Base-by-base conservation (phyloP, 1,140 invertebrate species). In the Lepidurus packardi region DNA sequence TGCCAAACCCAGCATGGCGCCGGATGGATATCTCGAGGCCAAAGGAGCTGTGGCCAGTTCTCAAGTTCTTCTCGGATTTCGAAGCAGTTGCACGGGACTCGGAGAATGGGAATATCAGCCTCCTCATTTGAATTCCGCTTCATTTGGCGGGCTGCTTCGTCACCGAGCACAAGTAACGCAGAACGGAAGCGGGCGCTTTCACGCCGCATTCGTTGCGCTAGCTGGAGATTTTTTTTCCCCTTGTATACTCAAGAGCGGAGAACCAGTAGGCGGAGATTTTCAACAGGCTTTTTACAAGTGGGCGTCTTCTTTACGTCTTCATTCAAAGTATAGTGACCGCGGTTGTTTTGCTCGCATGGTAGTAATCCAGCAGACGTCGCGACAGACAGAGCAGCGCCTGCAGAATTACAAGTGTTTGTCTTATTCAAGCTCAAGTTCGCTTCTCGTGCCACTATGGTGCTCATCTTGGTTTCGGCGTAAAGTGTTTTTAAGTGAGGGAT, bases 181-280 rank as follows among this genome's bases (percentile, higher is more conserved):
- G 34, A 65, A 65, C 53, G 53, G 53, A 65, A 65, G 53, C 53
- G 53, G 53, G 53, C 53, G 53, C 53, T 65, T 65, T 65, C 53
- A 65, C 53, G 53, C 53, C 53, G 53, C 53, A 65, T 65, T 65
- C 53, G 53, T 65, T 65, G 53, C 53, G 53, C 53, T 65, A 65
- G 53, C 53, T 65, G 53, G 53, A 65, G 53, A 65, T 65, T 65
- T 65, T 65, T 65, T 65, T 21, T 65, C 21, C 53, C 53, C 53
- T 47, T 47, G 53, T 21, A n/a, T 65, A 65, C 16, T 65, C 53
- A 13, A 13, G 21, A 65, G 53, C 53, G 6, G 53, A 65, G 8
- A 65, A 16, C 16, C 53, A 65, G 16, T 65, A 65, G 53, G 53
- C 53, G 53, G 53, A 65, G 53, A 65, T 65, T n/a, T 21, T n/a